Base-by-base conservation (phyloP, 1,140 invertebrate genomes). In the Oedothorax gibbosus region DNA sequence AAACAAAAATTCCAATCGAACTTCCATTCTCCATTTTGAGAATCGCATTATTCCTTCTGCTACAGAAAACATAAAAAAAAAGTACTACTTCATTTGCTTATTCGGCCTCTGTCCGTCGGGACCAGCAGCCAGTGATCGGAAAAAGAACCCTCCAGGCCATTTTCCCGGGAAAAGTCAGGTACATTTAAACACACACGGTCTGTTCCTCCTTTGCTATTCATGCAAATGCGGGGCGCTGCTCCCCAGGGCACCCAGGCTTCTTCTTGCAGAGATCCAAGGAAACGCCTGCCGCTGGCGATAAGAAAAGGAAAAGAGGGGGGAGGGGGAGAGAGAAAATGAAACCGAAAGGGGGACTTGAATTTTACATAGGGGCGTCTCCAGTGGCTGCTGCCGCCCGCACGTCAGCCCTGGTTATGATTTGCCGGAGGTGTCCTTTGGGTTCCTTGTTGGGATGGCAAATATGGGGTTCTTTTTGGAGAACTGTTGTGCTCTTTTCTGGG, bases 381-480 rank as follows among this genome's bases (percentile, higher is more conserved):
- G 15, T 62, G 11, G 14, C 12, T 18, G 65, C 50, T n/a, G 69
- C 60, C 53, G 77, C 69, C 51, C 65, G 50, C 78, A 82, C 80
- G 80, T 82, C 80, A 82, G 68, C 62, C 80, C 80, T 66, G 73
- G 80, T 82, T 82, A 82, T 82, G 80, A 82, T 76, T 84, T 76
- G 82, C 73, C 82, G 51, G 81, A 69, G 71, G 71, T 75, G 51
- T 77, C 72, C 72, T 60, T 49, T 35, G 62, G 82, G 72, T 35
- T 21, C 68, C 57, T 0, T 14, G 35, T 5, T 35, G 35, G 35
- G 35, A 35, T n/a, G 5, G 35, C 35, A 35, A 35, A 35, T 35
- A 35, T n/a, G n/a, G 35, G 35, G 35, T 35, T 35, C 35, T 35
- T 35, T 35, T 35, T 35, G 35, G 35, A 35, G 35, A 35, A 35